Percentiles rank a stretch among this genome's conserved stretches.
Conservation (phyloP, 1,140 invertebrate species). For the Nomia melanderi region DNA sequence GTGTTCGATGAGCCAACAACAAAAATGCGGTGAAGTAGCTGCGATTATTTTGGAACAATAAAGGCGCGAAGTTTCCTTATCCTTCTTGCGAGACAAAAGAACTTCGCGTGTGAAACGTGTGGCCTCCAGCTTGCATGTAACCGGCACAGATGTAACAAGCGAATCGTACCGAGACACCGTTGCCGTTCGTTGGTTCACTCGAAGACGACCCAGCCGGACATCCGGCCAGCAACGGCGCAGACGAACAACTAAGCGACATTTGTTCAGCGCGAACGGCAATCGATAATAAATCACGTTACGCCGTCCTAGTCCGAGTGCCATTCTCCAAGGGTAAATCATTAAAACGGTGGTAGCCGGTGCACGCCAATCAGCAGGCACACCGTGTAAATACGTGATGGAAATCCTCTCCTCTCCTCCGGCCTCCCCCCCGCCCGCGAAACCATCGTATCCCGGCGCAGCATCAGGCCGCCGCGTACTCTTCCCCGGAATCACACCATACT, state of each 20-base stretch:
- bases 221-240: neutral
- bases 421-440: neutral
- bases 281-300: constrained; percentile 54
- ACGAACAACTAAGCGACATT: constrained; percentile 21
- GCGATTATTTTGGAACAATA: no score
- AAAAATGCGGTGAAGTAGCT: no score
- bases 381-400: constrained; percentile 62
- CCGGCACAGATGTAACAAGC: no score
- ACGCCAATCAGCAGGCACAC: constrained; percentile 57
- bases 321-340: constrained; percentile 58
- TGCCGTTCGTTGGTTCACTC: no score
- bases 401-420: constrained; percentile 6
- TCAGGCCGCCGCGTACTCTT: constrained; percentile 25
- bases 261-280: constrained; percentile 42
- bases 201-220: neutral
- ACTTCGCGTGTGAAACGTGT: no score
- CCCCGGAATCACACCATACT: constrained; percentile 38
- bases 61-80: no score
- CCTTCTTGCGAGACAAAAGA: no score
- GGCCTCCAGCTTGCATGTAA: no score
- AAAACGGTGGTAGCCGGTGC: constrained; percentile 49
- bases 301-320: constrained; percentile 48
- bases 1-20: no score
- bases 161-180: no score
- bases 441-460: neutral